phyloP scores from a whole-genome alignment of 1,140 invertebrate species.

The Hylaeus volcanicus region DNA sequence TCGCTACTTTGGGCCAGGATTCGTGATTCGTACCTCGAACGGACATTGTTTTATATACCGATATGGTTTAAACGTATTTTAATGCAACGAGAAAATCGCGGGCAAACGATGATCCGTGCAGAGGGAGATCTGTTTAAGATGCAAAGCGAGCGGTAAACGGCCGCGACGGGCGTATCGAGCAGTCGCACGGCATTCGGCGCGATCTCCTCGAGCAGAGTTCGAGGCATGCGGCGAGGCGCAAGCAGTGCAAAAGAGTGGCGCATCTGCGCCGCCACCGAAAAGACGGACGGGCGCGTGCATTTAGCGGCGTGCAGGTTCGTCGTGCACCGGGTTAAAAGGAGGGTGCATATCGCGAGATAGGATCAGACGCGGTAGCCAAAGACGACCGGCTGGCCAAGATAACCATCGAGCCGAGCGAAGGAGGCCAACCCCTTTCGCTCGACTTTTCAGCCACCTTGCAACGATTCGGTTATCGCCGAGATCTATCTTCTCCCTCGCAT shows the following conservation, averaged over 20 bases:
- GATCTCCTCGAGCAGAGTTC: neutral
- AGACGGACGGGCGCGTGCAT: conserved; percentile 51
- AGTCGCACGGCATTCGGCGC: neutral
- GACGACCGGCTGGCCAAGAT: conserved; percentile 63
- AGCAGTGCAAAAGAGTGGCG: conserved; percentile 55
- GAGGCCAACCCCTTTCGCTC: conserved; percentile 58
- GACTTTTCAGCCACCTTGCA: conserved; percentile 58
- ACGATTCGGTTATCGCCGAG: conserved; percentile 31
- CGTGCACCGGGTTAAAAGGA: conserved; percentile 62
- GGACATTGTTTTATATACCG: too few species aligned
- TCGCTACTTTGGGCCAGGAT: too few species aligned
- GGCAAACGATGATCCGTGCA: neutral
- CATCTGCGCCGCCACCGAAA: conserved; percentile 62
- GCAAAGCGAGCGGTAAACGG: neutral
- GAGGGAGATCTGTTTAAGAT: neutral
- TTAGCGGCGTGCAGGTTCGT: conserved; percentile 51
- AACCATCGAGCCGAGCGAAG: conserved; percentile 44
- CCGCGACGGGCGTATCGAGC: neutral
- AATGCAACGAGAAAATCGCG: too few species aligned
- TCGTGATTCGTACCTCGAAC: too few species aligned
- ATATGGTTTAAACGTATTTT: too few species aligned
- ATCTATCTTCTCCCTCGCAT: conserved; percentile 47
- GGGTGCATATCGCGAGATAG: conserved; percentile 61
- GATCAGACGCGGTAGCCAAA: conserved; percentile 57
- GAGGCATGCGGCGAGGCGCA: conserved; percentile 31